Conservation (phyloP, 1,140 invertebrate genomes). For the Dinoponera quadriceps region DNA sequence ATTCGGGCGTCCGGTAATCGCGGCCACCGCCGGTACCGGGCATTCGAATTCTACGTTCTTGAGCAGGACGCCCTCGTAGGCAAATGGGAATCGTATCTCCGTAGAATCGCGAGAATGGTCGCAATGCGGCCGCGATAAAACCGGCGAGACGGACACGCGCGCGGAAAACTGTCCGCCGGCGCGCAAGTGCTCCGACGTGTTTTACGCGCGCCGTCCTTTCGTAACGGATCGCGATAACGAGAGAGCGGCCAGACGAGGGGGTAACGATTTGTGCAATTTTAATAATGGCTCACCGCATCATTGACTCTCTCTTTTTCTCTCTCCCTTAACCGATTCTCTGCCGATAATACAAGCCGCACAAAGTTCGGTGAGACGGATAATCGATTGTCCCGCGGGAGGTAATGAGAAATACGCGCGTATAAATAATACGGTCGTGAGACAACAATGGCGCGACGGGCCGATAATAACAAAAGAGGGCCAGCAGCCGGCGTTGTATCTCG, state of each 20-base stretch:
- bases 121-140: slow-evolving; percentile 7
- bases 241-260: too few species aligned
- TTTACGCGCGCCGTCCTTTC: too few species aligned
- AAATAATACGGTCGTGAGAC: slow-evolving; percentile 12
- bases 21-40: slow-evolving; percentile 22
- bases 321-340: not conserved
- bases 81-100: slow-evolving; percentile 50
- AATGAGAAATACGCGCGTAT: not conserved
- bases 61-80: not conserved
- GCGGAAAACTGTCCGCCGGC: too few species aligned
- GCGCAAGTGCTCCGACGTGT: too few species aligned
- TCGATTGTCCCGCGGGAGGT: not conserved
- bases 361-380: slow-evolving; percentile 7
- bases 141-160: not conserved
- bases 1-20: slow-evolving; percentile 41
- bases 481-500: not conserved
- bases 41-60: slow-evolving; percentile 51
- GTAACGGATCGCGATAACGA: too few species aligned
- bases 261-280: too few species aligned
- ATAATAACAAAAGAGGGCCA: slow-evolving; percentile 2
- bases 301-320: too few species aligned
- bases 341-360: not conserved
- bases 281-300: too few species aligned
- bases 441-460: not conserved
- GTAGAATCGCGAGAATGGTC: slow-evolving; percentile 4